Conservation (phyloP, 2,113 vertebrate species). For the Sander lucioperca region DNA sequence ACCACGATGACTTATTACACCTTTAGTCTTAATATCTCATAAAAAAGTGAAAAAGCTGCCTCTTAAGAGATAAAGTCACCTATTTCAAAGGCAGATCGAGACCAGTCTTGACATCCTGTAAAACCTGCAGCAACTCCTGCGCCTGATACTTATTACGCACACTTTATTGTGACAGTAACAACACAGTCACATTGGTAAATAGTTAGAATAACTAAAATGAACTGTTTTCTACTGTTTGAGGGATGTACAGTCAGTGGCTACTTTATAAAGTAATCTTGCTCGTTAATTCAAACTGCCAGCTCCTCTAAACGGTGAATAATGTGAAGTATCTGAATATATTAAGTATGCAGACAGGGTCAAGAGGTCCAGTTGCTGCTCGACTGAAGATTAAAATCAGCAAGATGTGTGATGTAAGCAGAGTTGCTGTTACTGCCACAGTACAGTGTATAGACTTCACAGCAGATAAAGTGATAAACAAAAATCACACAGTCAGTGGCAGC, state of each 20-base stretch:
- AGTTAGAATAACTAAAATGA: conserved; percentile 1
- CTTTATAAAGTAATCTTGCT: neutral
- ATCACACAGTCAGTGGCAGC: neutral
- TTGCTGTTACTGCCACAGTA: neutral
- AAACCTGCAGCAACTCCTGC: neutral
- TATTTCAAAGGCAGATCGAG: neutral
- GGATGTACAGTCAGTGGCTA: neutral
- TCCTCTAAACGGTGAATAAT: conserved; percentile 33
- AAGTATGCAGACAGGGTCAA: conserved; percentile 27
- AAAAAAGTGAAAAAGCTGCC: neutral
- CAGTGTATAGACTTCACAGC: neutral
- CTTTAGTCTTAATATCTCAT: neutral
- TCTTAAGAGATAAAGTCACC: neutral
- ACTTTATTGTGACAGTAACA: neutral
- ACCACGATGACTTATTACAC: neutral
- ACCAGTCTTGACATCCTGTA: neutral
- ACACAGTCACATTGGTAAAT: neutral
- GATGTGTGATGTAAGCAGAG: conserved; percentile 3
- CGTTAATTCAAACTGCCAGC: conserved; percentile 19
- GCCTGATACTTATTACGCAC: neutral
- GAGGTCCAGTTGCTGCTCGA: conserved; percentile 15
- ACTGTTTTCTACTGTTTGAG: neutral
- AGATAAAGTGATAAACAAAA: neutral
- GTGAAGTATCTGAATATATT: conserved; percentile 5
- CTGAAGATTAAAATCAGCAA: conserved; percentile 26